Evolutionary conservation across 2,797 vertebrate genomes (phyloP), one percentile per base, ranked within the genome.

Genomic region (Danio jaintianensis): DNA sequence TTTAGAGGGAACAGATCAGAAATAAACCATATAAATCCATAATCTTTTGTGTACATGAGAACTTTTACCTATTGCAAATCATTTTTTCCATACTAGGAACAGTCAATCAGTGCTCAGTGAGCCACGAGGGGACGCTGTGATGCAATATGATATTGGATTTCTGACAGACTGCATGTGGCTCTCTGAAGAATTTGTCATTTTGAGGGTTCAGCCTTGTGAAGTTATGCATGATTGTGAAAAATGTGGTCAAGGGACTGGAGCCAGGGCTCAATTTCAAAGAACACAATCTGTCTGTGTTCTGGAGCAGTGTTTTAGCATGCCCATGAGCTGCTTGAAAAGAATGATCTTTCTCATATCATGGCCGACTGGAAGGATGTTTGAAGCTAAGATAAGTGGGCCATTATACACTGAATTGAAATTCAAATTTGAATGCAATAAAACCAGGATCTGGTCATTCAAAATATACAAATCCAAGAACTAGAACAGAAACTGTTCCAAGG

Each of bases 161-260:
- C 61, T 66, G 16, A 29, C 4, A 5, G 55, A 73, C 22, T 50
- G 48, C 16, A 22, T 18, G 15, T 5, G 43, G 43, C 18, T 73
- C 67, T 68, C 36, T 73, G 22, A 73, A 78, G 62, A 73, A 63
- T 58, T 67, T 74, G 40, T 71, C 66, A 55, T 50, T 68, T 74
- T 61, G 42, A 84, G 43, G 29, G n/a, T 11, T 74, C 48, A 50
- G 38, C 40, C 59, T 78, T 76, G 38, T 40, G 50, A 20, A 20
- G 43, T 73, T 55, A 59, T 64, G 58, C n/a, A 50, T 58, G 50
- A 73, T 52, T 40, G 52, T 71, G n/a, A 76, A 61, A 81, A 83
- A 59, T 64, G 72, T 63, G 43, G 58, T 40, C 5, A 56, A 36
- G 10, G 59, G 22, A 62, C 47, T 0, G 0, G 50, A 40, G 56